Conservation (phyloP, 2,797 vertebrate species). For the Chaetophractus vellerosus region DNA sequence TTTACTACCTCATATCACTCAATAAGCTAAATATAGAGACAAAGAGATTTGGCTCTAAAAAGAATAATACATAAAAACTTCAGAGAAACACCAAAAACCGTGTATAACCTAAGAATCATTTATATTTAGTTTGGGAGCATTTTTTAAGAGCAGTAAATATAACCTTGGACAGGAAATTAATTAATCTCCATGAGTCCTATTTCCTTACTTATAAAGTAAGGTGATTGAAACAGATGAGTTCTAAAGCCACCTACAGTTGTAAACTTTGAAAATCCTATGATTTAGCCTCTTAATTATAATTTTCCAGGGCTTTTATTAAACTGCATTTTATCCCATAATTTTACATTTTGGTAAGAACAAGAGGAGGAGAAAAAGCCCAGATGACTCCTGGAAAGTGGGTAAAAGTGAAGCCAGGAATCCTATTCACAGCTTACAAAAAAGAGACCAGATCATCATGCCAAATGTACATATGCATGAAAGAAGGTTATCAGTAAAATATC, state of each 20-base stretch:
- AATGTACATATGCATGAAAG: background rate
- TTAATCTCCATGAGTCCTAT: conserved; percentile 7
- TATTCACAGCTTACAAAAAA: background rate
- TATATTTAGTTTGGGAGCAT: background rate
- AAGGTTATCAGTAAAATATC: background rate
- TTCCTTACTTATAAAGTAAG: conserved; percentile 1
- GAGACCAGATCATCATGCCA: background rate
- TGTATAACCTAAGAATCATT: background rate
- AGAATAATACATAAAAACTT: background rate
- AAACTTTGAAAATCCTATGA: background rate
- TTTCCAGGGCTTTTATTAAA: conserved; percentile 25
- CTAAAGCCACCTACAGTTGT: background rate
- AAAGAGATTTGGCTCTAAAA: conserved; percentile 10
- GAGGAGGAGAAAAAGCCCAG: background rate
- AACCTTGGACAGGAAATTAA: conserved; percentile 19
- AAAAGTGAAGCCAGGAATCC: background rate
- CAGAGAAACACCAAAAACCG: background rate
- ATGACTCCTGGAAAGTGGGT: background rate
- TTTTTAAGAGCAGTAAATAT: background rate
- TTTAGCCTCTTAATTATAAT: conserved; percentile 17
- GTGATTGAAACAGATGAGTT: background rate
- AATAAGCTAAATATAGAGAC: conserved; percentile 5
- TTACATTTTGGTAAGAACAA: background rate
- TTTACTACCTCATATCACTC: background rate
- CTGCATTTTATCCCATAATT: background rate